Conservation (phyloP, 2,797 vertebrate genomes). For the Borostomias antarcticus region DNA sequence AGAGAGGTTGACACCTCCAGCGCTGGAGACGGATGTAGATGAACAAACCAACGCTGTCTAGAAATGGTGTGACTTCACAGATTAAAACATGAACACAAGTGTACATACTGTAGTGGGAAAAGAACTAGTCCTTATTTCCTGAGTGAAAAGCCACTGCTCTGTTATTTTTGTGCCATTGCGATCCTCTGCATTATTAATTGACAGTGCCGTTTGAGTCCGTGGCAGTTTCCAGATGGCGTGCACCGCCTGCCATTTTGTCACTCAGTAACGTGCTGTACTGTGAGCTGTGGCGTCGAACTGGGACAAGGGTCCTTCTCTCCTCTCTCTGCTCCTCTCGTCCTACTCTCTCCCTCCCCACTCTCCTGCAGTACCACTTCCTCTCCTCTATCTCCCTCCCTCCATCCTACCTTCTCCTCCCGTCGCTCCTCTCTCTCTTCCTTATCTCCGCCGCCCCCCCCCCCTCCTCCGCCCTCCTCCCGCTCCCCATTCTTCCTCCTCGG, state of each 20-base stretch:
- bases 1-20: conserved; percentile 32
- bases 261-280: conserved; percentile 24
- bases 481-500: conserved; percentile 26
- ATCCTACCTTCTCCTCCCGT: conserved; percentile 43
- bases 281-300: conserved; percentile 20
- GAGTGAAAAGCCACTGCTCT: conserved; percentile 20
- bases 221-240: conserved; percentile 51
- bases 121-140: conserved; percentile 46
- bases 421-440: conserved; percentile 31
- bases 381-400: neutral
- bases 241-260: conserved; percentile 30
- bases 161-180: conserved; percentile 74
- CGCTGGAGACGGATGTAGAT: neutral
- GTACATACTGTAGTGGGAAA: neutral
- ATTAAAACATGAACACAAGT: neutral
- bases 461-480: neutral
- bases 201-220: conserved; percentile 65
- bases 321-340: neutral
- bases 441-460: neutral
- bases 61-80: neutral
- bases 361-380: too few species aligned
- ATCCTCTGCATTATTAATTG: conserved; percentile 75
- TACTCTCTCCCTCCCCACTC: neutral
- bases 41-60: neutral
- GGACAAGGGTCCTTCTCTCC: conserved; percentile 16